Evolutionary conservation across 2,113 vertebrate species (phyloP), one percentile per base, ranked within the genome.

Genomic region (Haemorhous mexicanus): DNA sequence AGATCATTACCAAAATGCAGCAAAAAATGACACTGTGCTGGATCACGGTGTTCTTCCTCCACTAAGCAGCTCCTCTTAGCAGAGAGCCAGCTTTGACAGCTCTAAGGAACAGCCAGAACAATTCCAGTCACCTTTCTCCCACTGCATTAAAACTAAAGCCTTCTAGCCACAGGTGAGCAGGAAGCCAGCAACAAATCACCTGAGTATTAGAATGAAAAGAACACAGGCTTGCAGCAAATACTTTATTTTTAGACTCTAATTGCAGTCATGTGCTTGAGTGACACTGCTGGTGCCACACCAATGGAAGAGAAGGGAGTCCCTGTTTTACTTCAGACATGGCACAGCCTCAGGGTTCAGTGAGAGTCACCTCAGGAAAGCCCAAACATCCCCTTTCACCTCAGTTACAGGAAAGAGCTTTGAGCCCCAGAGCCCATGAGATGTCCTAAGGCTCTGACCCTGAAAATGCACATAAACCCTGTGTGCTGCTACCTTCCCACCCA

Each of bases 71-170:
- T 66, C 70, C 87, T 84, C 66, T 32, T 7, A 92, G 79, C 69
- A 91, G 35, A 52, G 18, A 73, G 7, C 22, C 44, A 33, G 37
- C 19, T 26, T 12, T 92, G 63, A 83, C 50, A 95, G 62, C 73
- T 81, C 73, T 33, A 62, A 85, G 62, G 39, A 92, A 67, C 47
- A 58, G 47, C 32, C 76, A 91, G 47, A 92, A 64, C 52, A 86
- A 58, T 47, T 74, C 50, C 22, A 46, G 78, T 70, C 62, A 20
- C 32, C 72, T 56, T 63, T n/a, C 69, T 67, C 39, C 23, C 0
- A 0, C 6, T 61, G 28, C 49, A 50, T 30, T 75, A 61, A 59
- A 84, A 79, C 24, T 23, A 72, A 33, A 86, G n/a, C 35, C 46
- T 46, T 50, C 61, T 10, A 85, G 59, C 35, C 52, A 53, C 37